Evolutionary conservation across 1,140 invertebrate species (phyloP), one percentile per base, ranked within the genome.

Genomic region (Hypsibius dujardini): DNA sequence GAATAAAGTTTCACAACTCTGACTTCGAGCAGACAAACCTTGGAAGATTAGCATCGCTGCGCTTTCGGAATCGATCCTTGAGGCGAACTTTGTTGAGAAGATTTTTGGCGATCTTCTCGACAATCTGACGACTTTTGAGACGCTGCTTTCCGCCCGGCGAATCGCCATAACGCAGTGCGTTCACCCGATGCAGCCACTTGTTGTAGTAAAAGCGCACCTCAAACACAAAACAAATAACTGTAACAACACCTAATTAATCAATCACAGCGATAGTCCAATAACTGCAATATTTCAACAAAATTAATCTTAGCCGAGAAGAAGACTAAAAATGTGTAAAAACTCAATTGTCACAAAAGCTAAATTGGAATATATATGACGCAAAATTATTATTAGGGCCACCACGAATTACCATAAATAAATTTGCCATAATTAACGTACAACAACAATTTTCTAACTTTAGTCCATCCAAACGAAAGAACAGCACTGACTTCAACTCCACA

Each of bases 51-150:
- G 28, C 28, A 28, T 7, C 12, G 60, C 46, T 46, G 76, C 77
- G 88, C 89, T 79, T 89, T 89, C 42, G 90, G 79, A 75, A 89
- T 87, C 75, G 88, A 85, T 15, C 85, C 84, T 67, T 84, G 85
- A 72, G 91, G 89, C 75, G 89, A 89, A 75, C 88, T 87, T 72
- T 90, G 77, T 76, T 89, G 87, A 90, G 79, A 59, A 91, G 82
- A 78, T 87, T 85, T 75, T 88, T 85, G 1, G 92, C 91, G 77
- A 95, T 88, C 75, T 88, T 84, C 84, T 93, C 87, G 0, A 95
- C 88, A 1, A 92, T 86, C 74, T 88, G 86, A 46, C 90, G 83
- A 78, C 92, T 94, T 75, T 88, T 87, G 0, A 89, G 88, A 79
- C 90, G 86, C 72, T 71, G 71, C 73, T 73, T 14, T 74, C 46